Evolutionary conservation across 2,888 invertebrate species (phyloP).

Genomic region (Suillia variegata): DNA sequence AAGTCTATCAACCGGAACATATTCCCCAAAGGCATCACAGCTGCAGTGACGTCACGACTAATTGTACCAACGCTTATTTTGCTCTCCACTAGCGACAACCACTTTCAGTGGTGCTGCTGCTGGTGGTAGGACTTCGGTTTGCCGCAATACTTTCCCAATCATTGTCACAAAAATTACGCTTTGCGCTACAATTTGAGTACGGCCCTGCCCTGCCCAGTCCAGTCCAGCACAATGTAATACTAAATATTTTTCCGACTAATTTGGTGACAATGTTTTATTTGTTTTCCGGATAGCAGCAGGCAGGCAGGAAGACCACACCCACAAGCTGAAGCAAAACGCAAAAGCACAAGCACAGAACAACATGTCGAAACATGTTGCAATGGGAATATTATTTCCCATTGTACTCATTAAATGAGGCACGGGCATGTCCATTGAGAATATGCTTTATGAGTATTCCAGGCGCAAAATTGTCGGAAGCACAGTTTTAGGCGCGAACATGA

Average conservation of each 20-base stretch:
- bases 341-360: not conserved
- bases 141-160: too few species aligned
- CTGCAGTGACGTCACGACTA: too few species aligned
- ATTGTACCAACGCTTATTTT: too few species aligned
- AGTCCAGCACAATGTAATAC: too few species aligned
- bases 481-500: not conserved
- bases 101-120: too few species aligned
- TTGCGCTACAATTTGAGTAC: too few species aligned
- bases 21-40: too few species aligned
- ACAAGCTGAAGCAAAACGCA: not conserved
- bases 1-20: too few species aligned
- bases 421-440: not conserved
- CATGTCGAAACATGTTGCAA: not conserved
- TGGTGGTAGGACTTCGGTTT: too few species aligned
- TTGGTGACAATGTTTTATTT: constrained; percentile 1
- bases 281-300: not conserved
- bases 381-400: not conserved
- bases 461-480: not conserved
- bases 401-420: not conserved
- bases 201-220: too few species aligned
- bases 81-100: too few species aligned
- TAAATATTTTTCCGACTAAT: not conserved
- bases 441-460: not conserved
- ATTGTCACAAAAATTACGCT: too few species aligned
- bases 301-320: not conserved